Base-by-base conservation (phyloP, 2,797 vertebrate species). In the Scarus forsteni region DNA sequence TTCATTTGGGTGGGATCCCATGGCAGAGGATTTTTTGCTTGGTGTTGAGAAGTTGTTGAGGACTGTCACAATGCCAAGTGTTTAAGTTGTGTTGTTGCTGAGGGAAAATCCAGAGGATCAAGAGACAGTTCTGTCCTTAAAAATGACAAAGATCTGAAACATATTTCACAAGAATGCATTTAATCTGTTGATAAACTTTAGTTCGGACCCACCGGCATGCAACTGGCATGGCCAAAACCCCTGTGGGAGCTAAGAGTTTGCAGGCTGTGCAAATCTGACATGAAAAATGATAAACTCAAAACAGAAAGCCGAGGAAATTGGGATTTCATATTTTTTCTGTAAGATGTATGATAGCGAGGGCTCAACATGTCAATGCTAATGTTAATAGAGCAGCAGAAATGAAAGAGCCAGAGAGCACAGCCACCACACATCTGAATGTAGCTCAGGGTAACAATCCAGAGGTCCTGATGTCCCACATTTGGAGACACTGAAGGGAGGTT, bases 281-380 rank as follows among this genome's bases (percentile, higher is more conserved):
- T 34, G 44, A 45, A 10, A 58, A 51, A 36, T 6, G 34, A 19
- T 3, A 51, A 39, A 77, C 18, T 16, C 12, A 36, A 1, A n/a
- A 53, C 2, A 27, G 27, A 38, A 15, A 11, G 40, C 12, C 10
- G 61, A 63, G 46, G 35, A 14, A 19, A 46, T 15, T 39, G 16
- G 12, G 12, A 39, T 59, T 45, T 60, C 4, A 3, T 44, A 11
- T 35, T 52, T 0, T 16, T 54, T 43, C 5, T 58, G 36, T 13
- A 40, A 42, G 0, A 46, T 54, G 54, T 61, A 50, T 50, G n/a
- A 19, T 14, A 39, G 10, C 16, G 13, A 6, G 59, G 13, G 46
- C 64, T 70, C 59, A 71, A 61, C 57, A 73, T 46, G 60, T 6
- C 48, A 27, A 44, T 54, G 65, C 38, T 44, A 54, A 43, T 68